These are phyloP conservation scores for Bufo gargarizans DNA, from an alignment of 2,113 vertebrate species.

Conservation along the genomic window DNA sequence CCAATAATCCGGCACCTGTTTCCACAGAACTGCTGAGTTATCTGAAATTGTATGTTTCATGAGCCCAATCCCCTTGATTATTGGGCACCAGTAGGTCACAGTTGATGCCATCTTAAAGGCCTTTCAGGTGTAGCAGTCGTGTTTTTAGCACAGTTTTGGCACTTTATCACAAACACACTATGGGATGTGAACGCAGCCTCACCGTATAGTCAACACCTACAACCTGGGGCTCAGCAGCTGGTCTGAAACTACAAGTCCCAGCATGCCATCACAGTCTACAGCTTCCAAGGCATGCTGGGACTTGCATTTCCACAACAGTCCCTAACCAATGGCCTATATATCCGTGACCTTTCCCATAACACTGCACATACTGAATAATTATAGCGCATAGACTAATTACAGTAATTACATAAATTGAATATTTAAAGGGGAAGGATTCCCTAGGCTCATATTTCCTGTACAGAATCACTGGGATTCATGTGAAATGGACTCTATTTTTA, in stretches of 20 bases:
- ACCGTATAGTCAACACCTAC: neutral
- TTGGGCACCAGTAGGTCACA: neutral
- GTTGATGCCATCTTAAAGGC: neutral
- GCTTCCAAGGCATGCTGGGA: neutral
- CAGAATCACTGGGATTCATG: neutral
- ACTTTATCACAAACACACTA: neutral
- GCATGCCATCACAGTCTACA: neutral
- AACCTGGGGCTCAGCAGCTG: neutral
- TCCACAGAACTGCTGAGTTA: too few species aligned
- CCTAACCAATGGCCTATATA: neutral
- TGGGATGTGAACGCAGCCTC: neutral
- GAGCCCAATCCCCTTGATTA: too few species aligned
- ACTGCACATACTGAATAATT: neutral
- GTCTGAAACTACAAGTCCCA: neutral
- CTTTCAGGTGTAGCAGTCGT: neutral
- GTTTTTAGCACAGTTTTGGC: too few species aligned
- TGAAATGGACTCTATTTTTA: neutral
- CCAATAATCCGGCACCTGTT: neutral
- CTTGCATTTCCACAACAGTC: neutral
- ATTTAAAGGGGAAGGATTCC: neutral
- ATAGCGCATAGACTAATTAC: neutral
- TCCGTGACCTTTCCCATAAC: neutral
- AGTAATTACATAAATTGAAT: neutral
- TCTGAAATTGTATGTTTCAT: too few species aligned
- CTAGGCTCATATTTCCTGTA: neutral